Conservation (phyloP, 1,140 invertebrate genomes). For the Parapsyche elsis region DNA sequence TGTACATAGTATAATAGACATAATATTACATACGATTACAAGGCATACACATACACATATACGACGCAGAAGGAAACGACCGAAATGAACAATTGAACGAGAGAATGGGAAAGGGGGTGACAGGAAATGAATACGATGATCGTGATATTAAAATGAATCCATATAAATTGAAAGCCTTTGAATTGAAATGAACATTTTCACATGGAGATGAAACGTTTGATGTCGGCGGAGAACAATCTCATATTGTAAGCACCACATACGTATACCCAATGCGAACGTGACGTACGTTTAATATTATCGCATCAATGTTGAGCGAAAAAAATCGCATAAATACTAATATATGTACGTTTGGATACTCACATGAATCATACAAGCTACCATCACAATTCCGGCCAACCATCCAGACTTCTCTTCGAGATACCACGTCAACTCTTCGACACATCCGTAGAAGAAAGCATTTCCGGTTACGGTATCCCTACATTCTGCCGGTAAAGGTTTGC, state of each 20-base stretch:
- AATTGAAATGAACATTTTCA: constrained; percentile 47
- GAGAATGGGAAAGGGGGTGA: constrained; percentile 20
- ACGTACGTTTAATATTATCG: not conserved
- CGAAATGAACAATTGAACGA: constrained; percentile 4
- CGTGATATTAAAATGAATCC: constrained; percentile 50
- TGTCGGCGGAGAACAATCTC: constrained; percentile 23
- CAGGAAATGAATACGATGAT: constrained; percentile 48
- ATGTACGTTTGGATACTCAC: constrained; percentile 71
- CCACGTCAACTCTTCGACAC: constrained; percentile 86
- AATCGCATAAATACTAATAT: not conserved
- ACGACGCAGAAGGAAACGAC: not conserved
- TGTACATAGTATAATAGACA: constrained; percentile 14
- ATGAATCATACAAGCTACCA: constrained; percentile 78
- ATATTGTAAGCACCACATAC: not conserved
- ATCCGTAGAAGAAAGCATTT: constrained; percentile 88
- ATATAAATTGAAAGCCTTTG: constrained; percentile 48
- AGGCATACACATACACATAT: not conserved
- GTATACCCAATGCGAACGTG: not conserved
- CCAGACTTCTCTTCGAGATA: constrained; percentile 83
- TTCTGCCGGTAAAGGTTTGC: constrained; percentile 81
- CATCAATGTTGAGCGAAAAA: too few species aligned
- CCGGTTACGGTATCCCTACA: constrained; percentile 89
- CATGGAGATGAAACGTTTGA: constrained; percentile 45
- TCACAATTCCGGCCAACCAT: constrained; percentile 83
- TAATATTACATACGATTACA: constrained; percentile 37